These are phyloP conservation scores for Sycophila sp. DNA, from an alignment of 1,140 invertebrate genomes.

Conservation along the genomic window DNA sequence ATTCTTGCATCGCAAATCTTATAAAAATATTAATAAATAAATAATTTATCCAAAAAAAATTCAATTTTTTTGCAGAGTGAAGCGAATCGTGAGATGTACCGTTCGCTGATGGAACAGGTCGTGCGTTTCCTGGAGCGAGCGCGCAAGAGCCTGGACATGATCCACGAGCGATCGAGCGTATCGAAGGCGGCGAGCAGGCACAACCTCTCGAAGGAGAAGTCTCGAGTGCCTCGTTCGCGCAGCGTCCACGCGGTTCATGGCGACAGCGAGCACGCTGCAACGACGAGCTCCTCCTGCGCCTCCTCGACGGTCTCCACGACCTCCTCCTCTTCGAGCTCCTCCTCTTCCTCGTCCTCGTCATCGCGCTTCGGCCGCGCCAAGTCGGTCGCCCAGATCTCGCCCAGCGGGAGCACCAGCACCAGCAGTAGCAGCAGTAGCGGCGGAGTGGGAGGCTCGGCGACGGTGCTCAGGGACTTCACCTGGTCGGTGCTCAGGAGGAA, in stretches of 20 bases:
- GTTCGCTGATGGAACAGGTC: constrained; percentile 81
- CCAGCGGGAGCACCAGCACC: constrained; percentile 17
- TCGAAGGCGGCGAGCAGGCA: constrained; percentile 7
- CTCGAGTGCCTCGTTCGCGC: constrained; percentile 45
- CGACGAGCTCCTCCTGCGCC: constrained; percentile 41
- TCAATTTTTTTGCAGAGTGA: constrained; percentile 71
- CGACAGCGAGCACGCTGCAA: constrained; percentile 25
- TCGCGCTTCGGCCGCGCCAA: constrained; percentile 59
- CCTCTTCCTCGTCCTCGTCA: constrained; percentile 39
- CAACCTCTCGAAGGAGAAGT: background rate
- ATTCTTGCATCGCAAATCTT: too few relatives aligned
- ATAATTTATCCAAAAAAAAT: background rate
- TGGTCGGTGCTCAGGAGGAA: constrained; percentile 62
- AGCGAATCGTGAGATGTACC: constrained; percentile 81
- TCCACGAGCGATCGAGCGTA: constrained; percentile 54
- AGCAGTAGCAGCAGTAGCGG: background rate
- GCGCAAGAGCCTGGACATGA: constrained; percentile 71
- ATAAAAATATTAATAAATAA: too few relatives aligned
- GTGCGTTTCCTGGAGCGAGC: constrained; percentile 79
- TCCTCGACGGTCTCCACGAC: constrained; percentile 38
- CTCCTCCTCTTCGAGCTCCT: constrained; percentile 36
- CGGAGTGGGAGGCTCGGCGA: background rate
- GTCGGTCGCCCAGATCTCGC: constrained; percentile 61
- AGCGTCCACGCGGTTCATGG: constrained; percentile 63
- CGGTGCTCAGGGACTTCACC: constrained; percentile 53